phyloP scores from a whole-genome alignment of 2,113 vertebrate species.

The Ammospiza caudacuta region DNA sequence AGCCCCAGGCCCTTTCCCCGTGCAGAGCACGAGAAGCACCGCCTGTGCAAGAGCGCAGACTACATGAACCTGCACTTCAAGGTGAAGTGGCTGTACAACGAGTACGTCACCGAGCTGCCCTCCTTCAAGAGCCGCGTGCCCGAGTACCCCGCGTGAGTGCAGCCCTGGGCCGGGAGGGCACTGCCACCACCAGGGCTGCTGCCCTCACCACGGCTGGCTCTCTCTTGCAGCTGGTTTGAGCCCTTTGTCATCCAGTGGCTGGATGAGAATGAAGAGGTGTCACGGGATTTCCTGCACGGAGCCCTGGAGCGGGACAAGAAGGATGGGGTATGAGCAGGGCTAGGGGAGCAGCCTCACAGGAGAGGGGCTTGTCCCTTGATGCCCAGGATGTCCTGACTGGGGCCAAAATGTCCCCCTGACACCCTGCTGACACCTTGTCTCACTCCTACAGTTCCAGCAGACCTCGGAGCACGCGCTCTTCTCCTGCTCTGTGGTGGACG shows the following conservation, averaged over 20 bases:
- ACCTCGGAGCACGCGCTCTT: slow-evolving; percentile 96
- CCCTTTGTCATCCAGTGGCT: slow-evolving; percentile 99
- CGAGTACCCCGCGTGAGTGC: slow-evolving; percentile 95
- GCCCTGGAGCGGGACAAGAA: slow-evolving; percentile 98
- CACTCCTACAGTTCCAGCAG: slow-evolving; percentile 88
- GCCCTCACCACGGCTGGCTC: not conserved
- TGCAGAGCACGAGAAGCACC: slow-evolving; percentile 94
- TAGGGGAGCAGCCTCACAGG: rapidly evolving
- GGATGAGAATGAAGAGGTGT: slow-evolving; percentile 98
- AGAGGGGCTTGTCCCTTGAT: not conserved
- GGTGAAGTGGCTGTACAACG: slow-evolving; percentile 98
- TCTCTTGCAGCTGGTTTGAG: slow-evolving; percentile 90
- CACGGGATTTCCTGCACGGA: slow-evolving; percentile 93
- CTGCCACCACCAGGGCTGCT: not conserved
- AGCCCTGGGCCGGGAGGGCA: not conserved
- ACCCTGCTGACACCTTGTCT: not conserved
- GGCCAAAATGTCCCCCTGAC: not conserved
- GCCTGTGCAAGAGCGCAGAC: slow-evolving; percentile 96
- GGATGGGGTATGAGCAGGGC: slow-evolving; percentile 85
- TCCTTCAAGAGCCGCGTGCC: slow-evolving; percentile 94
- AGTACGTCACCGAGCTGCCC: slow-evolving; percentile 95
- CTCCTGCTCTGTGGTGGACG: slow-evolving; percentile 97
- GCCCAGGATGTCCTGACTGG: not conserved
- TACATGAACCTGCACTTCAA: slow-evolving; percentile 99
- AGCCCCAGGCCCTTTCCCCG: rapidly evolving